Percentiles rank a stretch among this genome's conserved stretches.
phyloP scores from a whole-genome alignment of 2,113 vertebrate species.

The Laterallus jamaicensis region DNA sequence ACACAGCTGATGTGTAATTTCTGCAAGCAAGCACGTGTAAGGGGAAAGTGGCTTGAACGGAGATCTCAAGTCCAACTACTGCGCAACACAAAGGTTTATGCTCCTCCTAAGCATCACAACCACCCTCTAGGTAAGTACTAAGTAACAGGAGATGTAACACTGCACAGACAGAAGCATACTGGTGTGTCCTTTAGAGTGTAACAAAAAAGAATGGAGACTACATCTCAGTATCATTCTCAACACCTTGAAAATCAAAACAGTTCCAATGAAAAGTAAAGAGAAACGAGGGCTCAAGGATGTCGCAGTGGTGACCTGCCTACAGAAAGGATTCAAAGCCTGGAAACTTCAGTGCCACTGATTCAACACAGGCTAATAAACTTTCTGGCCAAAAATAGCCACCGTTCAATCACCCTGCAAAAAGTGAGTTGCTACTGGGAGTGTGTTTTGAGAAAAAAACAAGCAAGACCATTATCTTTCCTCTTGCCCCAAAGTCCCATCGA shows the following conservation, averaged over 20 bases:
- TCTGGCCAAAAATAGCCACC: background rate
- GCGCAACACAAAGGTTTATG: background rate
- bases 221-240: background rate
- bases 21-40: background rate
- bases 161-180: background rate
- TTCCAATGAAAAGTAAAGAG: constrained; percentile 12
- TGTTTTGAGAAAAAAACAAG: background rate
- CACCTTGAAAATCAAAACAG: constrained; percentile 17
- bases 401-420: background rate
- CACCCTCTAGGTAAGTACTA: background rate
- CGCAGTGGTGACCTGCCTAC: background rate
- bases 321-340: background rate
- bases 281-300: background rate
- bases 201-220: background rate
- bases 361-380: background rate
- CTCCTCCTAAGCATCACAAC: background rate
- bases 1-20: background rate
- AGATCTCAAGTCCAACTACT: background rate
- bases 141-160: background rate
- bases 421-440: background rate
- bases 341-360: background rate
- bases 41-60: background rate
- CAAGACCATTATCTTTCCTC: background rate
- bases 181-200: background rate
- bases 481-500: background rate